Evolutionary conservation across 2,888 invertebrate species (phyloP).

Genomic region (Cylloceria caligata): DNA sequence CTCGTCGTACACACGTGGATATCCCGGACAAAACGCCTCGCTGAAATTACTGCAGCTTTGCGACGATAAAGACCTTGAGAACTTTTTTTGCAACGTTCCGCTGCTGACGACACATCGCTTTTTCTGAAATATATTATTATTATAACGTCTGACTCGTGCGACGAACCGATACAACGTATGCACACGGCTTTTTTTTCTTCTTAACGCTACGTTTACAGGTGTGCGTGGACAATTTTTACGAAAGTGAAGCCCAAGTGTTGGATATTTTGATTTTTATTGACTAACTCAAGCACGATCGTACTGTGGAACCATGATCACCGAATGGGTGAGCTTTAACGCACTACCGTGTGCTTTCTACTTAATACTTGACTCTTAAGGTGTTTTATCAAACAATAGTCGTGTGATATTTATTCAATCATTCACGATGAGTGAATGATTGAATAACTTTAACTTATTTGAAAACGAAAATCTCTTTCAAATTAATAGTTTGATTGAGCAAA

Average conservation of each 20-base stretch:
- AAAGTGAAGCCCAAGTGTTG: conserved; percentile 31
- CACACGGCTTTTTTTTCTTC: conserved; percentile 21
- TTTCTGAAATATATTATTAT: conserved; percentile 47
- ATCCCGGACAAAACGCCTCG: conserved; percentile 67
- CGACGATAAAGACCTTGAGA: conserved; percentile 63
- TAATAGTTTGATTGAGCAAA: too few species aligned
- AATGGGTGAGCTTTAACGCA: conserved; percentile 79
- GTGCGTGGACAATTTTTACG: conserved; percentile 4
- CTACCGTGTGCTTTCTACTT: conserved; percentile 28
- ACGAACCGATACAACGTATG: conserved; percentile 50
- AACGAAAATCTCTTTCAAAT: too few species aligned
- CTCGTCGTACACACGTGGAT: conserved; percentile 52
- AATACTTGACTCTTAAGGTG: background rate
- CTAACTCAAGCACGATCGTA: conserved; percentile 34
- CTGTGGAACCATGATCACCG: conserved; percentile 79
- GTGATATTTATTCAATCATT: too few species aligned
- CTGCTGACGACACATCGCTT: conserved; percentile 47
- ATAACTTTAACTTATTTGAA: background rate
- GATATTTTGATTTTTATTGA: conserved; percentile 40
- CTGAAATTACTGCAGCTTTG: conserved; percentile 60
- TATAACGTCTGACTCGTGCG: conserved; percentile 37
- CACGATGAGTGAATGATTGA: background rate
- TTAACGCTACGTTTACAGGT: conserved; percentile 18
- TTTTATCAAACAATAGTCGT: background rate
- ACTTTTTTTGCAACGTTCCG: conserved; percentile 40